These are phyloP conservation scores for Bubo scandiacus DNA, from an alignment of 2,113 vertebrate species.

Conservation along the genomic window DNA sequence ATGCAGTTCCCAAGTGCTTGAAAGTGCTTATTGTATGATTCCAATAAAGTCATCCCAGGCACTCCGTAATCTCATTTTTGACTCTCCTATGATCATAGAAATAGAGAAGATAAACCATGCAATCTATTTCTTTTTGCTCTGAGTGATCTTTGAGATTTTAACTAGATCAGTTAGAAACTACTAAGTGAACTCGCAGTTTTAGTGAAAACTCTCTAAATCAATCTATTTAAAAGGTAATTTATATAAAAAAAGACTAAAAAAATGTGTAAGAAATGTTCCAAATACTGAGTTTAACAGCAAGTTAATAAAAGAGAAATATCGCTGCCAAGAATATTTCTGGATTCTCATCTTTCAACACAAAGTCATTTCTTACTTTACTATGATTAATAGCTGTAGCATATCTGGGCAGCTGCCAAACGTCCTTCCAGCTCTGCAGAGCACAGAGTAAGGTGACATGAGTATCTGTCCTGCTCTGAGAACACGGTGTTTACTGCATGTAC, in stretches of 20 bases:
- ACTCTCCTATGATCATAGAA: neutral
- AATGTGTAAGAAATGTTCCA: neutral
- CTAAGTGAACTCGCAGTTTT: neutral
- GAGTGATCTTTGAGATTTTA: neutral
- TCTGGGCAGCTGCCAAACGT: constrained; percentile 35
- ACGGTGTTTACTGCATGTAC: neutral
- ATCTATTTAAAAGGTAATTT: neutral
- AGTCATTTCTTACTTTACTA: neutral
- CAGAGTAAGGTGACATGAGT: neutral
- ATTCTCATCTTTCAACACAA: constrained; percentile 1
- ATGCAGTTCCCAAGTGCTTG: neutral
- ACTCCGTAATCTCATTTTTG: neutral
- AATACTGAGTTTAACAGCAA: neutral
- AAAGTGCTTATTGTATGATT: neutral
- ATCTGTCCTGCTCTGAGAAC: neutral
- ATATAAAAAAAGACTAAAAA: neutral
- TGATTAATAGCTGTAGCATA: constrained; percentile 11
- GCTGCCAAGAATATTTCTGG: neutral
- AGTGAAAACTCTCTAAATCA: neutral
- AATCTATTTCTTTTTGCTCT: neutral
- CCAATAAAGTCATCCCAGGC: neutral
- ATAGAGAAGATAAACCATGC: neutral
- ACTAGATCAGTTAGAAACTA: neutral
- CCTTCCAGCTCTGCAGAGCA: neutral
- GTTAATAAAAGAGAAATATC: neutral